Conservation (phyloP, 2,888 invertebrate genomes). For the Eristalis arbustorum region DNA sequence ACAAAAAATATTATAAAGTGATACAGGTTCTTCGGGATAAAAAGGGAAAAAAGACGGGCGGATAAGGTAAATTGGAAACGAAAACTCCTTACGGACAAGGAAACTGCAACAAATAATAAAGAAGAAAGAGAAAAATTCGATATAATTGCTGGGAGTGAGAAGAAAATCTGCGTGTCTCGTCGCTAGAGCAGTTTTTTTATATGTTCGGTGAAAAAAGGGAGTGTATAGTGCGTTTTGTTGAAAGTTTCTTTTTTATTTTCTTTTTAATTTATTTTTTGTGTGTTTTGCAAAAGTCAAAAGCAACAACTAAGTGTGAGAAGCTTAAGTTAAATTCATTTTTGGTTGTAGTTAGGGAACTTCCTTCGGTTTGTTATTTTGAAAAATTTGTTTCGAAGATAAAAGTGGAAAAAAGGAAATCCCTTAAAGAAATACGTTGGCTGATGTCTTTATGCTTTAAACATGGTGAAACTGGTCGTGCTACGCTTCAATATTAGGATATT, state of each 20-base stretch:
- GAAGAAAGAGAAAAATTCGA: slow-evolving; percentile 44
- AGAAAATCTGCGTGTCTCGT: slow-evolving; percentile 66
- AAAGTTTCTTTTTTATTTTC: slow-evolving; percentile 32
- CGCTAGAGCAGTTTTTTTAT: slow-evolving; percentile 28
- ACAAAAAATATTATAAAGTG: slow-evolving; percentile 8
- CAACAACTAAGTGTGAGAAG: slow-evolving; percentile 27
- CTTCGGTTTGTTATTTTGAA: slow-evolving; percentile 9
- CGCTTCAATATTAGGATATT: slow-evolving; percentile 91
- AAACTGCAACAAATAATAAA: slow-evolving; percentile 24
- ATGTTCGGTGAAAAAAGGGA: slow-evolving; percentile 65
- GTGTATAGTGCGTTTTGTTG: slow-evolving; percentile 56
- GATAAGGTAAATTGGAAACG: background rate
- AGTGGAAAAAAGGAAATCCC: slow-evolving; percentile 40
- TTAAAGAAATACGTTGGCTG: slow-evolving; percentile 73
- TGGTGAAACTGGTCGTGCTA: slow-evolving; percentile 90
- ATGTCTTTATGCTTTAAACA: slow-evolving; percentile 90
- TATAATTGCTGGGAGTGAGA: slow-evolving; percentile 47
- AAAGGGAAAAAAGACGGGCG: background rate
- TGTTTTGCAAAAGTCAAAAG: slow-evolving; percentile 56
- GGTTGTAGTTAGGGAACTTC: slow-evolving; percentile 4
- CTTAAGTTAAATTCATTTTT: slow-evolving; percentile 9
- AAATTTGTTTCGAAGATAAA: background rate
- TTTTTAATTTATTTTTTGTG: slow-evolving; percentile 10
- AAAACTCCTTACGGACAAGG: background rate
- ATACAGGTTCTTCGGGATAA: slow-evolving; percentile 58